Evolutionary conservation across 2,113 vertebrate species (phyloP).

Genomic region (Caloenas nicobarica): DNA sequence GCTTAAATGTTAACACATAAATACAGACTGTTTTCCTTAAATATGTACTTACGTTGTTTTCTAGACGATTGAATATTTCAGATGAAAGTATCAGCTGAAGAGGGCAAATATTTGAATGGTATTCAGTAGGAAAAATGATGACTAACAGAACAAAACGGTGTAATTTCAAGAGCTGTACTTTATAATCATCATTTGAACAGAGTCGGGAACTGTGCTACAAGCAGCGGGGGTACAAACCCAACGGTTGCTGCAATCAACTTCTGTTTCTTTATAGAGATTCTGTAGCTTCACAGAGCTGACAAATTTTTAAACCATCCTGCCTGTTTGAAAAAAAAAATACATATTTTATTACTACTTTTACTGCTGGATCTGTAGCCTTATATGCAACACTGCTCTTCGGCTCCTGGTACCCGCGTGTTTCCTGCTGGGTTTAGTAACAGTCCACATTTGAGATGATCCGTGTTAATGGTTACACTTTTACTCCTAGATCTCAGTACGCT

Average conservation of each 20-base stretch:
- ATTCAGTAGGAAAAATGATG: background rate
- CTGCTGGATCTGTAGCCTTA: background rate
- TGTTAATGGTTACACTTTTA: background rate
- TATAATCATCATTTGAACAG: constrained; percentile 9
- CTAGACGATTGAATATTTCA: constrained; percentile 14
- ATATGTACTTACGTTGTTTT: constrained; percentile 19
- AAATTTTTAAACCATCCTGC: background rate
- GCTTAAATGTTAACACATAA: background rate
- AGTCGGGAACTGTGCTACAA: background rate
- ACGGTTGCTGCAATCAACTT: background rate
- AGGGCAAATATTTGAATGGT: constrained; percentile 36
- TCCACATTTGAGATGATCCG: fast-evolving
- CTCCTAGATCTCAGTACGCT: background rate
- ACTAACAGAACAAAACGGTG: constrained; percentile 1
- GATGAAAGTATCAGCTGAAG: background rate
- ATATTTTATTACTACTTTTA: background rate
- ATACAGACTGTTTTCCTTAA: constrained; percentile 19
- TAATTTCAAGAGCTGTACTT: constrained; percentile 10
- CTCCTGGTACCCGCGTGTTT: no score
- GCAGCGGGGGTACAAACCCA: background rate
- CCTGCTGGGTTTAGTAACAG: background rate
- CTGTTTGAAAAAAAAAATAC: background rate
- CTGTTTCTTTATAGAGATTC: background rate
- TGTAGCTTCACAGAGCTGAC: background rate
- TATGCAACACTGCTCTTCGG: background rate